These are phyloP conservation scores for Phasianus colchicus DNA, from an alignment of 2,113 vertebrate genomes.

Conservation along the genomic window DNA sequence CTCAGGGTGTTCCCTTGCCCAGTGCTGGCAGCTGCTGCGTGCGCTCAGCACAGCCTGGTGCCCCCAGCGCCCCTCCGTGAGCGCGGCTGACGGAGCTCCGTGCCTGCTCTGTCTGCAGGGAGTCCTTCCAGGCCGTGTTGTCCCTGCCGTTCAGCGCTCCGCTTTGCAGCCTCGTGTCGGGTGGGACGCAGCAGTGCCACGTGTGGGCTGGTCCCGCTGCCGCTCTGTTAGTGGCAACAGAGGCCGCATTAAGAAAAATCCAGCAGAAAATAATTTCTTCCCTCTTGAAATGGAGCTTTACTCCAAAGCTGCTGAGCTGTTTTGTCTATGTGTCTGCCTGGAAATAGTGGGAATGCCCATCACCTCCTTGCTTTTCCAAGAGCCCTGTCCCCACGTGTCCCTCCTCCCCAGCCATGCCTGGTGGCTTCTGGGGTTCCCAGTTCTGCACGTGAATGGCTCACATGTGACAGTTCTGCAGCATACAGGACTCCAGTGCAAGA, in stretches of 20 bases:
- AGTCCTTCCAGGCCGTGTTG: rapidly evolving
- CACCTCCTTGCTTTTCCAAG: background rate
- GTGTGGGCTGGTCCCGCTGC: background rate
- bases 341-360: background rate
- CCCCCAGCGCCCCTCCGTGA: background rate
- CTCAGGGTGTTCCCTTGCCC: background rate
- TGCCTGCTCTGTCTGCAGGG: background rate
- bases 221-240: background rate
- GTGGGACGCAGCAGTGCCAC: rapidly evolving
- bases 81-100: background rate
- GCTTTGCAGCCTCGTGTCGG: rapidly evolving
- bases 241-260: background rate
- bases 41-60: rapidly evolving
- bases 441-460: background rate
- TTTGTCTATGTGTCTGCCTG: background rate
- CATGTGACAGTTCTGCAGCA: background rate
- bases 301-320: background rate
- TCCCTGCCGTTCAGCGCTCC: background rate
- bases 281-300: background rate
- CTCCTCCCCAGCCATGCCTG: background rate
- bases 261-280: background rate
- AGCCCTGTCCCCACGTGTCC: background rate
- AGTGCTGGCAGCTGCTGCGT: background rate
- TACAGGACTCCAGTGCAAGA: background rate
- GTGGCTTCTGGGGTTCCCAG: background rate